A percentile compares a stretch with the other conserved stretches of the same genome.
Conservation (phyloP, 2,797 vertebrate genomes). For the Hipposideros larvatus region DNA sequence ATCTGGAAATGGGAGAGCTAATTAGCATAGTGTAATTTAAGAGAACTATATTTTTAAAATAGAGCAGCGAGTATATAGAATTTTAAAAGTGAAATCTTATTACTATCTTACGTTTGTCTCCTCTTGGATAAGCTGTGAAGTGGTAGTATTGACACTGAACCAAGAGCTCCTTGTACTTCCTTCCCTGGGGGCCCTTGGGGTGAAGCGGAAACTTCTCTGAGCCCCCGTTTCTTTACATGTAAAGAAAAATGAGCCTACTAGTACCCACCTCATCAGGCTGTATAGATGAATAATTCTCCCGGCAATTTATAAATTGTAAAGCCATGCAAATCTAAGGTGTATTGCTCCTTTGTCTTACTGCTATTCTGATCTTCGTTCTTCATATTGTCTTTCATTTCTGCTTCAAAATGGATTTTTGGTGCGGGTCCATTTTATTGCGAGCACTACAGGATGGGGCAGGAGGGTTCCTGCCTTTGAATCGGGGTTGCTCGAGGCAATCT, state of each 20-base stretch:
- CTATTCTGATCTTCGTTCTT: slow-evolving; percentile 10
- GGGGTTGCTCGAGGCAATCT: not conserved
- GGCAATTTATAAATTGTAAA: not conserved
- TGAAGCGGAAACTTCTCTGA: not conserved
- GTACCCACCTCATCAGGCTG: too few relatives aligned
- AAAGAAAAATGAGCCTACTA: not conserved
- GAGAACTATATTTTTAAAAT: slow-evolving; percentile 71
- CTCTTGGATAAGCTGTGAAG: not conserved
- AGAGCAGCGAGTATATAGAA: slow-evolving; percentile 57
- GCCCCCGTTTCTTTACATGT: not conserved
- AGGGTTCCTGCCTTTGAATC: slow-evolving; percentile 16
- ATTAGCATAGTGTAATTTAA: slow-evolving; percentile 76
- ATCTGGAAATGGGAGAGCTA: slow-evolving; percentile 71
- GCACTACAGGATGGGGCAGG: not conserved
- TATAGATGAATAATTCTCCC: not conserved
- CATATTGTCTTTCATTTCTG: not conserved
- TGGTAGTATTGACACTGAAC: not conserved
- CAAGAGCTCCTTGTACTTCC: not conserved
- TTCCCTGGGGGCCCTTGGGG: not conserved
- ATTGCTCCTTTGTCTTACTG: not conserved
- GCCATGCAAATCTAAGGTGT: not conserved
- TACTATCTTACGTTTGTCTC: slow-evolving; percentile 61
- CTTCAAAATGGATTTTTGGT: not conserved
- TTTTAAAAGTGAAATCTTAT: slow-evolving; percentile 63
- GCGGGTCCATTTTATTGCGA: not conserved